Conservation (phyloP, 2,797 vertebrate species). For the Babyrousa celebensis region DNA sequence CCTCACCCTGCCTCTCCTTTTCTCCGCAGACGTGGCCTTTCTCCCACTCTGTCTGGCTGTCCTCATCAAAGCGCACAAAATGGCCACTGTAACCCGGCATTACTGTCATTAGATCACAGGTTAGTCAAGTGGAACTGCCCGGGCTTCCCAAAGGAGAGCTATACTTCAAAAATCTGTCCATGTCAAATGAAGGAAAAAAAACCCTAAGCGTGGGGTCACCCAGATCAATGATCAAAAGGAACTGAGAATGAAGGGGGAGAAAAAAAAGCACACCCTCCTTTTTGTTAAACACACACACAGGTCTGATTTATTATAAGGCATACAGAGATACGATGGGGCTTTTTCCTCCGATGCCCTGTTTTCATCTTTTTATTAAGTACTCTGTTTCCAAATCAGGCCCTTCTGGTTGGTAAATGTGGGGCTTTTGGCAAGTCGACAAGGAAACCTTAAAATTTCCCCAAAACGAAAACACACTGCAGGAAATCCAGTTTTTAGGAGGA, state of each 20-base stretch:
- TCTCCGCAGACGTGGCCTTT: slow-evolving; percentile 89
- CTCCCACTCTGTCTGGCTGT: slow-evolving; percentile 91
- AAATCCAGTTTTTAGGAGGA: slow-evolving; percentile 71
- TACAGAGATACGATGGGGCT: slow-evolving; percentile 85
- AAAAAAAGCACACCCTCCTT: slow-evolving; percentile 74
- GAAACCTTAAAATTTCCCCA: slow-evolving; percentile 58
- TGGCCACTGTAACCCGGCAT: slow-evolving; percentile 91
- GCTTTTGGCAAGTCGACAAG: slow-evolving; percentile 68
- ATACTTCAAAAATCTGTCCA: slow-evolving; percentile 94
- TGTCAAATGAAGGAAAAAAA: slow-evolving; percentile 96
- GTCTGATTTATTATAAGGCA: slow-evolving; percentile 89
- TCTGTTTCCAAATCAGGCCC: slow-evolving; percentile 71
- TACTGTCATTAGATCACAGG: slow-evolving; percentile 93
- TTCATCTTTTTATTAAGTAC: slow-evolving; percentile 84
- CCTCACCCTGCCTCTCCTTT: slow-evolving; percentile 89
- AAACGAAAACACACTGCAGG: slow-evolving; percentile 56
- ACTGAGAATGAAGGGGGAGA: slow-evolving; percentile 85
- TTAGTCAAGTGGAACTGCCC: slow-evolving; percentile 94
- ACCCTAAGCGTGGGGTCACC: slow-evolving; percentile 94
- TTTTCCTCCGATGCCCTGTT: slow-evolving; percentile 62
- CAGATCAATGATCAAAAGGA: slow-evolving; percentile 98
- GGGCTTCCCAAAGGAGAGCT: slow-evolving; percentile 93
- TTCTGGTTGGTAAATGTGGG: slow-evolving; percentile 54
- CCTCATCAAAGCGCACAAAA: slow-evolving; percentile 92
- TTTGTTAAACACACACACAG: slow-evolving; percentile 85